Base-by-base conservation (phyloP, 2,888 invertebrate genomes). In the Xylota sylvarum region DNA sequence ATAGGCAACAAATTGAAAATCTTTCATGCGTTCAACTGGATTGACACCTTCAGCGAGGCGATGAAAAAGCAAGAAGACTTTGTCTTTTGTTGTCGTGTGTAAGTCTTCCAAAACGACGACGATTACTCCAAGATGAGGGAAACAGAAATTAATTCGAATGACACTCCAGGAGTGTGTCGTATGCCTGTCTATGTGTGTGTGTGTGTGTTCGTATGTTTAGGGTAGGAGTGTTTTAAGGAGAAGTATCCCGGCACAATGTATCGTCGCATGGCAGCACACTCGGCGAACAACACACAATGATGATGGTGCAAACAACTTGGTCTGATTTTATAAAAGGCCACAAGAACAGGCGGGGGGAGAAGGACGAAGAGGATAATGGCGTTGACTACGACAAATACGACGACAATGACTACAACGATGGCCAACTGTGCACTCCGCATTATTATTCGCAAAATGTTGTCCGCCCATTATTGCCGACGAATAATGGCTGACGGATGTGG, bases 401-500 rank as follows among this genome's bases (percentile, higher is more conserved):
- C 14, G 14, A 55, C 43, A 30, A 46, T 48, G 43, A 46, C 48
- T 52, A 67, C 35, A 55, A 55, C 77, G 81, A 30, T 76, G 76
- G 81, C 85, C 85, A 73, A 72, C 82, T 67, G 65, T 77, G 60
- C 52, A 72, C 77, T 82, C 65, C 46, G 77, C 77, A 77, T 86
- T 81, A 77, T 82, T 86, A 86, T 82, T 77, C 82, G 67, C 72
- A 72, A 82, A 86, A 82, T 77, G 77, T 69, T 82, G 77, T 82
- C 72, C 86, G 72, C 86, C 81, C 65, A 70, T 76, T 76, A 85
- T 64, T 50, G 52, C 60, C 64, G 81, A 65, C 85, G 65, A 86
- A 62, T 77, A 86, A 86, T 82, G 86, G 77, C 76, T 72, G 82
- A 69, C 86, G 82, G 82, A 86, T 86, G 77, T 86, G 82, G 82